Base-by-base conservation (phyloP, 1,140 invertebrate species). In the Ceratitis capitata region DNA sequence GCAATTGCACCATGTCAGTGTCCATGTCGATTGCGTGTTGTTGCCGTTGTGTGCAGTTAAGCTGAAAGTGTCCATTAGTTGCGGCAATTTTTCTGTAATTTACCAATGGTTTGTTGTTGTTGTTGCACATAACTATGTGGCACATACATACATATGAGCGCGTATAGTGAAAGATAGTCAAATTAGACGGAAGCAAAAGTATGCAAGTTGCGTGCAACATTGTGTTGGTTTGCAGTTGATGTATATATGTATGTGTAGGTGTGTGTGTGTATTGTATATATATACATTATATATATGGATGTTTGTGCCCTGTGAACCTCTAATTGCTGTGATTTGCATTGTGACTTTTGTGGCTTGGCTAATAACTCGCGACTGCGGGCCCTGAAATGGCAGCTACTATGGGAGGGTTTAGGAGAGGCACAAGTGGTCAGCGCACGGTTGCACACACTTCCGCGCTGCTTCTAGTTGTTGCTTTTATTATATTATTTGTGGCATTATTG, bases 1-100 rank as follows among this genome's bases (percentile, higher is more conserved):
- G 69, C 69, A 78, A 78, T 83, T 83, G 82, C 82, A 29, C 26
- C n/a, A n/a, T n/a, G n/a, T n/a, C 47, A 39, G 32, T 19, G 45
- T 1, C 23, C n/a, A n/a, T n/a, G 26, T 2, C 23, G 16, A 7
- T 49, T 51, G 82, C 42, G 82, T 51, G 35, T 78, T n/a, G 69
- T n/a, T n/a, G n/a, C n/a, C 32, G 61, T 9, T 53, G 45, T 83
- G 82, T 51, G 82, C 82, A 83, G 35, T 53, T 83, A 53, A 83
- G 82, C 82, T 83, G 82, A 83, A 83, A 83, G 45, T 83, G 82
- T 83, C 82, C 82, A 83, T 83, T 83, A 83, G 82, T 83, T 83
- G 47, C 47, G 49, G 47, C 82, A 83, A 83, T 83, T 83, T 78
- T 83, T 78, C 39, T 78, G 69, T 39, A 78, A 78, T 78, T 45